Conservation (phyloP, 2,888 invertebrate species). For the Melanotus villosus region DNA sequence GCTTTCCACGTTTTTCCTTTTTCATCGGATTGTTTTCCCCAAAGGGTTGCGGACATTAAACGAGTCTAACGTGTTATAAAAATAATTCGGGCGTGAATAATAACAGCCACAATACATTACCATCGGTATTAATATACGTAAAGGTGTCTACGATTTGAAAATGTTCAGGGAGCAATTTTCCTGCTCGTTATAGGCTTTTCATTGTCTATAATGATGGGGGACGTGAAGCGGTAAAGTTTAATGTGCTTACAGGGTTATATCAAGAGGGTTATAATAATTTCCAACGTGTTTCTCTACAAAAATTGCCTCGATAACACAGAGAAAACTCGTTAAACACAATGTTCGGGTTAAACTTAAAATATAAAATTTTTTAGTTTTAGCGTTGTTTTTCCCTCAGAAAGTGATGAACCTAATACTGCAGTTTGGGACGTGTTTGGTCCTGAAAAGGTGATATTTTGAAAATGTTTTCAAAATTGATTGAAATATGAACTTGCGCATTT, state of each 20-base stretch:
- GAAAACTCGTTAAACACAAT: no score
- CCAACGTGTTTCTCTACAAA: background rate
- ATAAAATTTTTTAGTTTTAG: no score
- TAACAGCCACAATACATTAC: background rate
- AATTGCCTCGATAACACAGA: background rate
- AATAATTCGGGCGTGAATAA: background rate
- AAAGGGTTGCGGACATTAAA: background rate
- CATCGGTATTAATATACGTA: constrained; percentile 45
- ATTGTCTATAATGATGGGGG: constrained; percentile 54
- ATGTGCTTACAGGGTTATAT: constrained; percentile 41
- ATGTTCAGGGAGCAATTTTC: constrained; percentile 50
- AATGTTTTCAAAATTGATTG: no score
- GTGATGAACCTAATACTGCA: no score
- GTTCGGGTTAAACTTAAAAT: background rate
- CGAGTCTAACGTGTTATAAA: background rate
- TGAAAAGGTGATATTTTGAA: no score
- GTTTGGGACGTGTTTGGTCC: no score
- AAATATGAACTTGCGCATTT: no score
- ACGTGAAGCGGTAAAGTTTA: constrained; percentile 57
- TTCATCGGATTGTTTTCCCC: background rate
- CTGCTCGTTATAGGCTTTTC: constrained; percentile 54
- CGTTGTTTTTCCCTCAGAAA: no score
- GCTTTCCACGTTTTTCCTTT: background rate
- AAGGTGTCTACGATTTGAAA: constrained; percentile 55
- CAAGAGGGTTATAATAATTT: constrained; percentile 18